Conservation (phyloP, 2,797 vertebrate species). For the Pseudomugil gertrudae region DNA sequence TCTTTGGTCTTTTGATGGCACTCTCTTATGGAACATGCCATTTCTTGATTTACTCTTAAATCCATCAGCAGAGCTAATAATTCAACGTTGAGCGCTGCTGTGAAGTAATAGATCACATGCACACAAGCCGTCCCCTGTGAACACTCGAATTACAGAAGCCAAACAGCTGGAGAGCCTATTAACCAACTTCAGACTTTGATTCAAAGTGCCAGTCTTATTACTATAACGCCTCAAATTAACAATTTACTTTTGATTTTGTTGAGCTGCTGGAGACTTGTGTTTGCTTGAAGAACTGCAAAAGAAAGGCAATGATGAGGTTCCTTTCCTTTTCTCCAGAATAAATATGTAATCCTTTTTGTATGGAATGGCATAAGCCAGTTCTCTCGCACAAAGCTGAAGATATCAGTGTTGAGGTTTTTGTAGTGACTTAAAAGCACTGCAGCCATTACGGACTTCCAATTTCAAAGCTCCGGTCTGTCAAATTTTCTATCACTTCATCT, state of each 20-base stretch:
- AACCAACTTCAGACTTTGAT: slow-evolving; percentile 61
- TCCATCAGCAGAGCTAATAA: slow-evolving; percentile 73
- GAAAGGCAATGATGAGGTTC: slow-evolving; percentile 6
- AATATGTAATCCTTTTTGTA: slow-evolving; percentile 16
- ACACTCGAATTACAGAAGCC: slow-evolving; percentile 61
- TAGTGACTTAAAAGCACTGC: neutral
- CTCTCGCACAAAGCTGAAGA: slow-evolving; percentile 1
- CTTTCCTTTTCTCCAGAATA: neutral
- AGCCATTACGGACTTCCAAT: neutral
- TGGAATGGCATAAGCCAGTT: neutral
- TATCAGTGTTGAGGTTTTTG: neutral
- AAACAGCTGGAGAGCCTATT: slow-evolving; percentile 60
- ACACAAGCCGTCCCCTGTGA: slow-evolving; percentile 59
- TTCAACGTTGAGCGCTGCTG: slow-evolving; percentile 49
- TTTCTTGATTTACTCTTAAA: slow-evolving; percentile 75
- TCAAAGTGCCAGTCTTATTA: slow-evolving; percentile 50
- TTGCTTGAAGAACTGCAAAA: slow-evolving; percentile 20
- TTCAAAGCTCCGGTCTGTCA: neutral
- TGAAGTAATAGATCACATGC: slow-evolving; percentile 69
- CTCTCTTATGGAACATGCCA: slow-evolving; percentile 68
- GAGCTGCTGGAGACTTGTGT: slow-evolving; percentile 19
- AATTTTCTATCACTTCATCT: neutral
- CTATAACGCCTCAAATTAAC: slow-evolving; percentile 51
- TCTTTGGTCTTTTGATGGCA: slow-evolving; percentile 74
- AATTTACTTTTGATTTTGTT: slow-evolving; percentile 45